Conservation (phyloP, 2,888 invertebrate genomes). For the Ptilodon capucinus region DNA sequence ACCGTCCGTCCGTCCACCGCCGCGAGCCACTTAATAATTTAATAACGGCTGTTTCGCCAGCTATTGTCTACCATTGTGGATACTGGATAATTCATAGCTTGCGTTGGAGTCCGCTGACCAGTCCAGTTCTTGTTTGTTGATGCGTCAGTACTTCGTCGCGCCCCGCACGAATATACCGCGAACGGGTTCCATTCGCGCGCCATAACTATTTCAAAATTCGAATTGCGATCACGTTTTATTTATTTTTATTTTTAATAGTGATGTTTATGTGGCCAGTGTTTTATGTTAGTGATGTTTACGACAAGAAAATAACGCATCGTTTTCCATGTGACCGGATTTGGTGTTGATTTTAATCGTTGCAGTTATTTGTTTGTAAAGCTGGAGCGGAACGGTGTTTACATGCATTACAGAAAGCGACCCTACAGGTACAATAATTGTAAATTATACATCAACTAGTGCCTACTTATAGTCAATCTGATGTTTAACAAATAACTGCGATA, state of each 20-base stretch:
- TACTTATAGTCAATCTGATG: too few species aligned
- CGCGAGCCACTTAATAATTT: conserved; percentile 62
- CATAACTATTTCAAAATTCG: conserved; percentile 29
- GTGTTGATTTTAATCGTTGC: conserved; percentile 43
- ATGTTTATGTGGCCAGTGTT: conserved; percentile 24
- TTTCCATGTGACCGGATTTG: conserved; percentile 44
- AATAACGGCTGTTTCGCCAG: conserved; percentile 62
- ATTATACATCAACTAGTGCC: too few species aligned
- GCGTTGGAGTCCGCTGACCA: conserved; percentile 47
- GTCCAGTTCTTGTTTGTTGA: conserved; percentile 54
- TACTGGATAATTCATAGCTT: conserved; percentile 68
- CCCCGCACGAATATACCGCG: conserved; percentile 51
- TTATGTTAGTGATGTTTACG: conserved; percentile 37
- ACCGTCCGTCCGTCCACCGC: conserved; percentile 31
- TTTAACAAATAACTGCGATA: too few species aligned
- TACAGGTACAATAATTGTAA: conserved; percentile 66
- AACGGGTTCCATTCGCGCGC: conserved; percentile 33
- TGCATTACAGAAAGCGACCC: conserved; percentile 81
- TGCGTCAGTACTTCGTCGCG: conserved; percentile 65
- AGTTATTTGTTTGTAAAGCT: conserved; percentile 68
- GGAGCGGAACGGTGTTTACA: conserved; percentile 78
- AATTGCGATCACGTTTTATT: conserved; percentile 22
- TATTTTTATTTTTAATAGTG: conserved; percentile 26
- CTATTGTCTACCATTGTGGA: conserved; percentile 43
- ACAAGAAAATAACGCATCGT: conserved; percentile 27